Evolutionary conservation across 1,140 invertebrate species (phyloP).

Genomic region (Frieseomelitta varia): DNA sequence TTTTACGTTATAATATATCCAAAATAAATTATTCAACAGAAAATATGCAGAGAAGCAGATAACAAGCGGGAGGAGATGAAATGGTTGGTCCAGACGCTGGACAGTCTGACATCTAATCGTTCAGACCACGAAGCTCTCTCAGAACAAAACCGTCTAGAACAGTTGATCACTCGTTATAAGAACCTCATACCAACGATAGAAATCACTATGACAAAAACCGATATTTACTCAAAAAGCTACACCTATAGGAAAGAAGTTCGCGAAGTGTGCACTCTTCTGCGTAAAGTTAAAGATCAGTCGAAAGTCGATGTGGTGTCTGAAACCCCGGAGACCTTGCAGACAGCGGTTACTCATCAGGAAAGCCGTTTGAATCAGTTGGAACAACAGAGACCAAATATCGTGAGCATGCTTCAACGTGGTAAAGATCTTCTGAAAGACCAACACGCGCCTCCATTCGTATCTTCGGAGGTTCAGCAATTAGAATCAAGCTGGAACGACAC

Average conservation of each 20-base stretch:
- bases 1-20: not conserved
- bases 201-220: conserved; percentile 94
- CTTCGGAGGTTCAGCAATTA: conserved; percentile 90
- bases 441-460: conserved; percentile 93
- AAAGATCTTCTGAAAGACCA: conserved; percentile 93
- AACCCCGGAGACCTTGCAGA: conserved; percentile 88
- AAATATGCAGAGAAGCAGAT: conserved; percentile 94
- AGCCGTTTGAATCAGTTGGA: conserved; percentile 91
- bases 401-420: conserved; percentile 94
- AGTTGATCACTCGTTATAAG: conserved; percentile 93
- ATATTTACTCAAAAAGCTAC: conserved; percentile 95
- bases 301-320: conserved; percentile 85
- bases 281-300: conserved; percentile 89
- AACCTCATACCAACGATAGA: conserved; percentile 95
- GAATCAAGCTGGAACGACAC: conserved; percentile 94
- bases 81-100: conserved; percentile 95
- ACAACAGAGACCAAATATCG: conserved; percentile 91
- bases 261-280: conserved; percentile 90
- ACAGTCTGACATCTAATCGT: conserved; percentile 91
- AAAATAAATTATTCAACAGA: conserved; percentile 80
- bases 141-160: conserved; percentile 92
- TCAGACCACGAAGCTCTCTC: conserved; percentile 89
- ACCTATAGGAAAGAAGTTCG: conserved; percentile 93
- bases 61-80: conserved; percentile 95
- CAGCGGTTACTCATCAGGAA: conserved; percentile 90